Percentiles rank a stretch among this genome's conserved stretches.
Evolutionary conservation across 2,113 vertebrate species (phyloP).

Genomic region (Rhegmatorhina hoffmannsi): DNA sequence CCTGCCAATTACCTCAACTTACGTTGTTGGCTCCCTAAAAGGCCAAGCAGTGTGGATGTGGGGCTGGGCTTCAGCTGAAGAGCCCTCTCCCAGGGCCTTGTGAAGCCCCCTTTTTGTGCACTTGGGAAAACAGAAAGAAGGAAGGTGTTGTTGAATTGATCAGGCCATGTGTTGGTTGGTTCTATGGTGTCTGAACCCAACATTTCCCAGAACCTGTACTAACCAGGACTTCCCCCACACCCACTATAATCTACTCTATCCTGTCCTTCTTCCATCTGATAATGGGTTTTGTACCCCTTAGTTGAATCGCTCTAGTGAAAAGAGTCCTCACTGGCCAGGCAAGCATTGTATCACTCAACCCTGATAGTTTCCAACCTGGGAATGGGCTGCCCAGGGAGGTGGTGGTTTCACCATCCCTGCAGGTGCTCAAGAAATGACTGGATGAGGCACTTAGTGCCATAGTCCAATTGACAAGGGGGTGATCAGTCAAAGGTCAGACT

Average conservation of each 20-base stretch:
- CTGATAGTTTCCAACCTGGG: neutral
- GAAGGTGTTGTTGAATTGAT: neutral
- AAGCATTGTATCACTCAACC: neutral
- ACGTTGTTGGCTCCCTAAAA: neutral
- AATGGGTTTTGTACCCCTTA: neutral
- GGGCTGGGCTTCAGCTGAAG: neutral
- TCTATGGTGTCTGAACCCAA: neutral
- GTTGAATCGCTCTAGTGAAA: neutral
- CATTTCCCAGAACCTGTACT: neutral
- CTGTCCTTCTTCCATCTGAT: neutral
- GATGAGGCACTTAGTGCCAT: neutral
- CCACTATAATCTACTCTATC: neutral
- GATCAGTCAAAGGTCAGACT: neutral
- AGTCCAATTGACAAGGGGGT: neutral
- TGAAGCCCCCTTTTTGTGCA: neutral
- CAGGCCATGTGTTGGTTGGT: rapidly evolving
- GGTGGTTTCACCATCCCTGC: neutral
- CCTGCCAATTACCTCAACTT: neutral
- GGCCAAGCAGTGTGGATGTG: rapidly evolving
- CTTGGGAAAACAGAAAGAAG: neutral
- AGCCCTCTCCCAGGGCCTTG: neutral
- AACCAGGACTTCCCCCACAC: neutral
- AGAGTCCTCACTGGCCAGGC: neutral
- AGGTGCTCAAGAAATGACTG: neutral
- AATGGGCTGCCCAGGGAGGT: neutral